Conservation (phyloP, 2,113 vertebrate genomes). For the Crotalus horridus region DNA sequence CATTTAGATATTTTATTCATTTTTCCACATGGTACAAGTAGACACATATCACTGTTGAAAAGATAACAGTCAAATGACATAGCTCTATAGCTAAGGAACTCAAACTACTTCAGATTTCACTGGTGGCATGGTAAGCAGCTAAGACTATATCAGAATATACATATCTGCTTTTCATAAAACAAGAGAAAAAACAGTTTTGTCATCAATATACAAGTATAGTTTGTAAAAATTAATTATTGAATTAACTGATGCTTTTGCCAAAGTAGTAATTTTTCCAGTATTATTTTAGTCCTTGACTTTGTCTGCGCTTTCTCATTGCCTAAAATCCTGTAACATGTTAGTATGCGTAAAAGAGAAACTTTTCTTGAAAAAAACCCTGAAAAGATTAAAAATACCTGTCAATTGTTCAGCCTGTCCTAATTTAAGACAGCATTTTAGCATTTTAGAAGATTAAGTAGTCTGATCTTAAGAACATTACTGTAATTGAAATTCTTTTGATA, state of each 20-base stretch:
- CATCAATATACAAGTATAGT: constrained; percentile 44
- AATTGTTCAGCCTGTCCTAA: background rate
- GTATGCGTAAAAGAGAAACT: background rate
- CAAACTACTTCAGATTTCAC: constrained; percentile 54
- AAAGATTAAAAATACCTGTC: background rate
- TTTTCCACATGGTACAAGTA: constrained; percentile 71
- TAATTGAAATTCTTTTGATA: background rate
- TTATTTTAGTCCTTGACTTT: background rate
- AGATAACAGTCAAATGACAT: constrained; percentile 64
- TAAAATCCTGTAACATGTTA: background rate
- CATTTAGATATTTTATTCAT: constrained; percentile 71
- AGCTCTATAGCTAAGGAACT: constrained; percentile 60
- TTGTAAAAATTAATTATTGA: constrained; percentile 57
- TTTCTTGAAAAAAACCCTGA: background rate
- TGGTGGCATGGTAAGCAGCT: constrained; percentile 46
- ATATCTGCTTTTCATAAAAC: constrained; percentile 12
- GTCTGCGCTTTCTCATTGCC: background rate
- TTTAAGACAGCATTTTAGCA: background rate
- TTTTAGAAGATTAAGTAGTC: background rate
- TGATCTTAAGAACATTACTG: background rate
- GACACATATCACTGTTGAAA: constrained; percentile 69
- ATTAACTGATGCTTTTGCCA: constrained; percentile 48
- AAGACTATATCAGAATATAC: constrained; percentile 28
- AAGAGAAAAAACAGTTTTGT: constrained; percentile 44
- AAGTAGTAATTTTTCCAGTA: background rate